Conservation (phyloP, 2,113 vertebrate genomes). For the Lepus timidus region DNA sequence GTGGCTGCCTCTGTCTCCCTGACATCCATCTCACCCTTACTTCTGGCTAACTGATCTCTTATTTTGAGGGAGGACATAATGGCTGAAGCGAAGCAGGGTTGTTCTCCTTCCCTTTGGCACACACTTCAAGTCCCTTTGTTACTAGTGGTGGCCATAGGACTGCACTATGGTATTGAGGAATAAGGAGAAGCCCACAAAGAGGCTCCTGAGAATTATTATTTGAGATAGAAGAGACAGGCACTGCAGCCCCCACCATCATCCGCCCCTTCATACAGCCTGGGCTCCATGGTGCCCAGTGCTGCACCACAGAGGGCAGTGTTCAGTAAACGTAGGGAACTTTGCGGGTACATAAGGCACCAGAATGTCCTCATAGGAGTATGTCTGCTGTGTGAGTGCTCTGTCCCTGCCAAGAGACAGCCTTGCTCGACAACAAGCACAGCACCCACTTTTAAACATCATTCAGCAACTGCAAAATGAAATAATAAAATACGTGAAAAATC, state of each 20-base stretch:
- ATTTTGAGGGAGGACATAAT: neutral
- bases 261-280: neutral
- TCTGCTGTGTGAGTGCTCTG: accelerated
- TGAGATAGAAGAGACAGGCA: neutral
- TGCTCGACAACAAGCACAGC: neutral
- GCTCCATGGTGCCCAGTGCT: accelerated
- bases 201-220: neutral
- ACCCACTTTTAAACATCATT: neutral
- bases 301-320: neutral
- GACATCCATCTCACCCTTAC: accelerated
- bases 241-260: accelerated
- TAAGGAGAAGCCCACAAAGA: neutral
- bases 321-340: neutral
- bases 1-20: no score
- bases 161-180: neutral
- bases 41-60: neutral
- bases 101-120: neutral
- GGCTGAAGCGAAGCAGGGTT: neutral
- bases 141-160: neutral
- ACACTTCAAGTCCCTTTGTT: neutral
- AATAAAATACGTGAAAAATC: neutral
- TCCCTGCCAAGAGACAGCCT: no score
- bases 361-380: accelerated
- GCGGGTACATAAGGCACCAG: accelerated
- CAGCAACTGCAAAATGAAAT: neutral